These are phyloP conservation scores for Dugesia japonica DNA, from an alignment of 2,888 invertebrate genomes.

Conservation along the genomic window DNA sequence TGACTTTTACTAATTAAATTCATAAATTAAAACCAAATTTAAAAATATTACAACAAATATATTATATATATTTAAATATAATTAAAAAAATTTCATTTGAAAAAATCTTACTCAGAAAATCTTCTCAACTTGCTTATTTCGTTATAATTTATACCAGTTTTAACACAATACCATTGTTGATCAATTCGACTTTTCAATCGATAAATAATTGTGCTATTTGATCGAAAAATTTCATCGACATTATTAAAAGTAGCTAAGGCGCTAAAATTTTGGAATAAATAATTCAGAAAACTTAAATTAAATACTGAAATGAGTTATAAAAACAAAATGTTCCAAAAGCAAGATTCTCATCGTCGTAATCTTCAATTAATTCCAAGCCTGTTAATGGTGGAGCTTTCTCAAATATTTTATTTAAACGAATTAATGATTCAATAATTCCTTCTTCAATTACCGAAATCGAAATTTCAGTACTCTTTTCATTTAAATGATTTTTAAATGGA, in stretches of 20 bases:
- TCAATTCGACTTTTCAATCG: not conserved
- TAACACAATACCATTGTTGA: slow-evolving; percentile 7
- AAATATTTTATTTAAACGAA: not conserved
- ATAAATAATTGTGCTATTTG: not conserved
- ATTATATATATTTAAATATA: too few species aligned
- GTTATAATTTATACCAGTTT: not conserved
- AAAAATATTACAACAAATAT: too few species aligned
- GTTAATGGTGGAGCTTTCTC: not conserved
- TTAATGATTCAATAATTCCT: not conserved
- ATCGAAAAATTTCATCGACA: not conserved
- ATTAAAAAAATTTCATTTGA: not conserved
- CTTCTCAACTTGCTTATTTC: not conserved
- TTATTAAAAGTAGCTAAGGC: not conserved
- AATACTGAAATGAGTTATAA: not conserved
- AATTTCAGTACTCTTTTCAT: not conserved
- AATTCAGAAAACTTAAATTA: not conserved
- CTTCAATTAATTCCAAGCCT: not conserved
- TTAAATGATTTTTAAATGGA: not conserved
- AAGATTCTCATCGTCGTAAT: not conserved
- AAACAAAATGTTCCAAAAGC: not conserved
- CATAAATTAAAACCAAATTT: too few species aligned
- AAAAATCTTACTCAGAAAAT: not conserved
- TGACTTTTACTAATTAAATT: too few species aligned
- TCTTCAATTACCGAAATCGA: not conserved
- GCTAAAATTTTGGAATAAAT: not conserved